Base-by-base conservation (phyloP, 2,797 vertebrate genomes). In the Lagorchestes hirsutus region DNA sequence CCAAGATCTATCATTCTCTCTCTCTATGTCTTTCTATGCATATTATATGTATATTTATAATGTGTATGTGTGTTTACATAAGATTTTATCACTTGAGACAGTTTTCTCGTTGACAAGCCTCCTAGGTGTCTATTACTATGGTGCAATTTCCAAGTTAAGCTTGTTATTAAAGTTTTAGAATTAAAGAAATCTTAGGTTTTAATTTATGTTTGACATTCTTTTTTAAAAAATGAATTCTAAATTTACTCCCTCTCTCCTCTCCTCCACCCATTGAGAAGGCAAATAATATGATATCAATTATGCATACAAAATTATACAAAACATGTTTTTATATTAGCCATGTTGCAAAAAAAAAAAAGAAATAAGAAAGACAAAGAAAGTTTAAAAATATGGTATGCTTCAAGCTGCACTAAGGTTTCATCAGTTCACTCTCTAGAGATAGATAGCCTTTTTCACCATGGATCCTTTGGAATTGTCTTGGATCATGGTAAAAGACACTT, bases 61-160 rank as follows among this genome's bases (percentile, higher is more conserved):
- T 67, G 31, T n/a, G 4, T 14, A 34, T 67, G 13, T 67, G 34
- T 74, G 34, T 74, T 40, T n/a, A 5, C n/a, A 40, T 74, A n/a
- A n/a, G 67, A 40, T 74, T 74, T 67, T 40, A 91, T 52, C 82
- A 94, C 74, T 31, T 52, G 52, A 55, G n/a, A 62, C 5, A 91
- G 22, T 90, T 91, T 95, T 96, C 56, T 92, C 67, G 50, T n/a
- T 58, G 22, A 90, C 24, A 87, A 54, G 52, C 16, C 57, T 22
- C 50, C 54, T 27, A 90, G 87, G 46, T 18, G 74, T 92, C 27
- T 5, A 5, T 28, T 24, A 96, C 34, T 90, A 62, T 29, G 59
- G 22, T 4, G 4, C 92, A 28, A 94, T 95, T 93, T 90, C n/a
- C 22, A 58, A 55, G 40, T 0, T 3, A 50, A 93, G 56, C 0